These are phyloP conservation scores for Rosalia funebris DNA, from an alignment of 2,888 invertebrate species.

Conservation along the genomic window DNA sequence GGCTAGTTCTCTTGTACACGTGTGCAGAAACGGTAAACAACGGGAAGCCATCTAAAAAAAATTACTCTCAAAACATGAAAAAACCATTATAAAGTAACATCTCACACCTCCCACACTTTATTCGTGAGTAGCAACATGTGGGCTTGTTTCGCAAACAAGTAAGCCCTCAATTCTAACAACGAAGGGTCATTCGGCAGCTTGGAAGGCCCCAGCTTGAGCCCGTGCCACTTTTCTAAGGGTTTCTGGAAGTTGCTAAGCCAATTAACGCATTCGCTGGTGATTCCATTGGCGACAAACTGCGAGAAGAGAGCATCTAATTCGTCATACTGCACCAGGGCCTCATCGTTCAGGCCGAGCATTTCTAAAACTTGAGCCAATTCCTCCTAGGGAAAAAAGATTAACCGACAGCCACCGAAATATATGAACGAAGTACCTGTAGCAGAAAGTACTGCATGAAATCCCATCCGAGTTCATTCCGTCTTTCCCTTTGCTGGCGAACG, in stretches of 20 bases:
- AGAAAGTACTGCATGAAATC: conserved; percentile 95
- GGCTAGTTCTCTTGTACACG: conserved; percentile 85
- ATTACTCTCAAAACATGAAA: not conserved
- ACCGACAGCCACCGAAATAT: too few relatives aligned
- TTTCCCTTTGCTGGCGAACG: conserved; percentile 89
- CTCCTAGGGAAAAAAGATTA: conserved; percentile 71
- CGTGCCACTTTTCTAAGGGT: conserved; percentile 85
- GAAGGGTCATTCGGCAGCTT: conserved; percentile 76
- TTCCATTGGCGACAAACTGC: conserved; percentile 89
- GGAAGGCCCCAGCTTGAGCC: conserved; percentile 73
- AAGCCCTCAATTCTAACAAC: conserved; percentile 90
- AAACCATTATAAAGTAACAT: not conserved
- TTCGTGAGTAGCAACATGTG: conserved; percentile 79
- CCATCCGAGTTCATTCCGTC: conserved; percentile 90
- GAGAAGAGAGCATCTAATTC: conserved; percentile 96
- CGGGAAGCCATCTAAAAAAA: conserved; percentile 81
- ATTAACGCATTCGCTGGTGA: conserved; percentile 81
- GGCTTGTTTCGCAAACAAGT: conserved; percentile 92
- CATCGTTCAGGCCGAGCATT: conserved; percentile 92
- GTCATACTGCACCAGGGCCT: conserved; percentile 96
- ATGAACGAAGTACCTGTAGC: conserved; percentile 77
- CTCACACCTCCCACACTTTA: conserved; percentile 83
- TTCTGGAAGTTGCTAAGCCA: conserved; percentile 87
- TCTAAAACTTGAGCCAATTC: conserved; percentile 94
- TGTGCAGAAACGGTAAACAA: conserved; percentile 89